Evolutionary conservation across 92 coral and sea anemone genomes (phyloP).

Genomic region (Phymanthus crucifer): DNA sequence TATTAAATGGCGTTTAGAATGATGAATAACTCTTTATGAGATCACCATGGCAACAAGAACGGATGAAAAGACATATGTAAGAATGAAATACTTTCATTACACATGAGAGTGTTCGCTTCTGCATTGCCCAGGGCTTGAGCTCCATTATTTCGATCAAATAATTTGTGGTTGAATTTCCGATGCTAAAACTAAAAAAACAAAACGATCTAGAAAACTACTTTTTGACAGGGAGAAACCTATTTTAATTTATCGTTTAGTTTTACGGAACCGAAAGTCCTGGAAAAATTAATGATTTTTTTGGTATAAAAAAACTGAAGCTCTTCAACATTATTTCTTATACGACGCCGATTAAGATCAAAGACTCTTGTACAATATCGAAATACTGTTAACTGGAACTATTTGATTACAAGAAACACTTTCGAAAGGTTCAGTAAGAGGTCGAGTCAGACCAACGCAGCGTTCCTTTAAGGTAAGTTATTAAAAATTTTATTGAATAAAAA

Average conservation of each 20-base stretch:
- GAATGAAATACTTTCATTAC: neutral
- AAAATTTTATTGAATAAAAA: neutral
- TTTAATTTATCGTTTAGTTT: neutral
- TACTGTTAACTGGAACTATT: neutral
- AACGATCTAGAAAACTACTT: neutral
- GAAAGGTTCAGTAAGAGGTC: neutral
- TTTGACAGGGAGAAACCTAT: neutral
- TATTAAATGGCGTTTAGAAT: neutral
- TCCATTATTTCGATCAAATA: neutral
- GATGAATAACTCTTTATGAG: neutral
- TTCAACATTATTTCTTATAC: neutral
- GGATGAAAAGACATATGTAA: neutral
- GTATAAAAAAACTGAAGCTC: neutral
- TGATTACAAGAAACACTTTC: neutral
- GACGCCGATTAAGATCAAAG: neutral
- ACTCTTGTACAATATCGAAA: neutral
- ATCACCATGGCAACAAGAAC: constrained; percentile 3
- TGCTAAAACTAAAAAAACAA: neutral
- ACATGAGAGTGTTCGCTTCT: neutral
- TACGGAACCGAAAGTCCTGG: neutral
- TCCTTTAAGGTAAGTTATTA: neutral
- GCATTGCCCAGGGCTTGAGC: neutral
- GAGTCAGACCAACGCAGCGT: constrained; percentile 6
- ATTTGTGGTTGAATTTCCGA: neutral
- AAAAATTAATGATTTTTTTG: neutral